These are phyloP conservation scores for Dromaius novaehollandiae DNA, from an alignment of 2,113 vertebrate species.

Conservation along the genomic window DNA sequence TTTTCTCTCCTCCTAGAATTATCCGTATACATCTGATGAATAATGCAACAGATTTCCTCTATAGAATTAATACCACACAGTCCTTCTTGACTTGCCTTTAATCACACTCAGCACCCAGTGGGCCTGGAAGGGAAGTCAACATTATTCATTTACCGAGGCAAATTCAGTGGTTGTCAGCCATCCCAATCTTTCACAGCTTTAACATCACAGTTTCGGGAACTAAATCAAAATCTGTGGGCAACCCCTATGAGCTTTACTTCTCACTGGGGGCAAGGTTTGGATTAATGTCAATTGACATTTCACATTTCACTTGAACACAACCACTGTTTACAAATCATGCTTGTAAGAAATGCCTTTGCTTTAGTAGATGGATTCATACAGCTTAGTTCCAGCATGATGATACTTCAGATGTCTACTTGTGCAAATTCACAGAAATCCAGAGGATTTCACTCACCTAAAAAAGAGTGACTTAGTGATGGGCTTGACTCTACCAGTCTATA, in stretches of 20 bases:
- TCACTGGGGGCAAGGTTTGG: neutral
- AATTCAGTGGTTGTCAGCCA: neutral
- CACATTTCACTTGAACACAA: neutral
- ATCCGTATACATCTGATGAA: slow-evolving; percentile 19
- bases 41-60: slow-evolving; percentile 40
- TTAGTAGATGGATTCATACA: neutral
- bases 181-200: neutral
- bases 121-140: neutral
- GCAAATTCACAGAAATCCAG: neutral
- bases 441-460: neutral
- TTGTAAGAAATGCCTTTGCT: neutral
- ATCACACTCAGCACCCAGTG: slow-evolving; percentile 33
- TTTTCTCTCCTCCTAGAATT: slow-evolving; percentile 14
- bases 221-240: neutral
- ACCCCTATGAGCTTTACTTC: neutral
- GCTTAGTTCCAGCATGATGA: neutral
- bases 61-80: slow-evolving; percentile 39
- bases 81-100: slow-evolving; percentile 45
- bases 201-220: rapidly evolving
- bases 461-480: neutral
- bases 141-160: neutral
- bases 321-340: neutral
- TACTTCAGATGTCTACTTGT: neutral
- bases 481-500: neutral
- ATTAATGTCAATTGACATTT: neutral